Conservation (phyloP, 2,888 invertebrate species). For the Aleiodes alternator region DNA sequence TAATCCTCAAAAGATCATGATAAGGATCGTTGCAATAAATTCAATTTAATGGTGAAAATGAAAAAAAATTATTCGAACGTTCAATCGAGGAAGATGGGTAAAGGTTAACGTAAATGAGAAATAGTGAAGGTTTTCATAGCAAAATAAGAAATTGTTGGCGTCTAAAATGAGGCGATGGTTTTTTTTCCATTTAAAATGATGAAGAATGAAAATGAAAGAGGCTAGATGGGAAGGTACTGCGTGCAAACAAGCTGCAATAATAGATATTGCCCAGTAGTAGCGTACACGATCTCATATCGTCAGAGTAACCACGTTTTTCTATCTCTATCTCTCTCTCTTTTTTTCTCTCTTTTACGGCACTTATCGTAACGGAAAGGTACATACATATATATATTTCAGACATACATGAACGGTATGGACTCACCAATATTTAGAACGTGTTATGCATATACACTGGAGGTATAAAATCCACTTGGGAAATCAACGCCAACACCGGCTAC, state of each 20-base stretch:
- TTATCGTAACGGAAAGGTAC: background rate
- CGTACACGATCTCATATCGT: conserved; percentile 40
- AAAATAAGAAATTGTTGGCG: background rate
- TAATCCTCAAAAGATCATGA: background rate
- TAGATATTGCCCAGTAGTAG: conserved; percentile 44
- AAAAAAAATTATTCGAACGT: too few relatives aligned
- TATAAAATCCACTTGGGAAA: conserved; percentile 62
- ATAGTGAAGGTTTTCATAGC: background rate
- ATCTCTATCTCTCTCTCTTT: conserved; percentile 2
- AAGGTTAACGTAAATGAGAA: too few relatives aligned
- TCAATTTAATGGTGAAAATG: too few relatives aligned
- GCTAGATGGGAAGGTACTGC: background rate
- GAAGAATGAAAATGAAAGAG: conserved; percentile 28
- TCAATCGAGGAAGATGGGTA: too few relatives aligned
- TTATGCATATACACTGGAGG: conserved; percentile 12
- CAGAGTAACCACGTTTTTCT: conserved; percentile 14
- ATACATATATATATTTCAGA: background rate
- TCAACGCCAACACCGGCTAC: conserved; percentile 57
- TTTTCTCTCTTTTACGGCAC: background rate
- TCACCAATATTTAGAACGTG: conserved; percentile 17
- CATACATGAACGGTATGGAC: background rate
- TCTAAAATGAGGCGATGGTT: background rate
- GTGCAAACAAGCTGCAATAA: conserved; percentile 44
- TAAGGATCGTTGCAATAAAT: background rate
- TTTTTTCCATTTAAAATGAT: conserved; percentile 13